phyloP scores from a whole-genome alignment of 1,140 invertebrate species.

The Tetramorium alpestre region DNA sequence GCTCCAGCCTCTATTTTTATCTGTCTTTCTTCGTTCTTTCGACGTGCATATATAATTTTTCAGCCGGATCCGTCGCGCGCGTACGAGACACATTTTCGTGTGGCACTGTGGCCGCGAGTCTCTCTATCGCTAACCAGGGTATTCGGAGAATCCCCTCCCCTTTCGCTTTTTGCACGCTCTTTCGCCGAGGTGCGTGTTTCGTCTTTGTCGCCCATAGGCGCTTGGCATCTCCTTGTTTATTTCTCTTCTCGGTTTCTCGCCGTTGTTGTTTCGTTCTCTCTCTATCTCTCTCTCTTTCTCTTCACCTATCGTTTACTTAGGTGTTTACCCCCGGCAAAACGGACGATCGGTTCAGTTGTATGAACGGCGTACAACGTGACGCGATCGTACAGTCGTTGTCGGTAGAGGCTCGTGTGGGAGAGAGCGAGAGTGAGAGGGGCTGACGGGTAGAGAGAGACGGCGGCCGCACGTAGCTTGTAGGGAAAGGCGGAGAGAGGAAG shows the following conservation, averaged over 20 bases:
- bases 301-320: not conserved
- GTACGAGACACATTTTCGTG: slow-evolving; percentile 49
- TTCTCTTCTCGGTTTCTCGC: slow-evolving; percentile 9
- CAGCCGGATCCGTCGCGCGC: slow-evolving; percentile 81
- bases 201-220: not conserved
- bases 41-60: slow-evolving; percentile 81
- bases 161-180: not conserved
- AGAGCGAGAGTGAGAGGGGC: slow-evolving; percentile 34
- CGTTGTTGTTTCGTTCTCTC: slow-evolving; percentile 3
- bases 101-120: slow-evolving; percentile 30
- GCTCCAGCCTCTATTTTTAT: not conserved
- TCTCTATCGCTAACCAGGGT: not conserved
- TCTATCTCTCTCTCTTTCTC: slow-evolving; percentile 4
- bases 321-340: slow-evolving; percentile 29
- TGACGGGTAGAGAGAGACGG: slow-evolving; percentile 38
- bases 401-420: slow-evolving; percentile 44
- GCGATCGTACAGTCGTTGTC: slow-evolving; percentile 15
- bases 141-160: not conserved
- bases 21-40: not conserved
- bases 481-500: slow-evolving; percentile 54
- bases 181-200: not conserved
- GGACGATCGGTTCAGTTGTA: slow-evolving; percentile 46
- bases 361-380: slow-evolving; percentile 43
- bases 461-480: slow-evolving; percentile 50
- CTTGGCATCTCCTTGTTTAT: slow-evolving; percentile 30